These are phyloP conservation scores for Agrochola circellaris DNA, from an alignment of 2,888 invertebrate species.

Conservation along the genomic window DNA sequence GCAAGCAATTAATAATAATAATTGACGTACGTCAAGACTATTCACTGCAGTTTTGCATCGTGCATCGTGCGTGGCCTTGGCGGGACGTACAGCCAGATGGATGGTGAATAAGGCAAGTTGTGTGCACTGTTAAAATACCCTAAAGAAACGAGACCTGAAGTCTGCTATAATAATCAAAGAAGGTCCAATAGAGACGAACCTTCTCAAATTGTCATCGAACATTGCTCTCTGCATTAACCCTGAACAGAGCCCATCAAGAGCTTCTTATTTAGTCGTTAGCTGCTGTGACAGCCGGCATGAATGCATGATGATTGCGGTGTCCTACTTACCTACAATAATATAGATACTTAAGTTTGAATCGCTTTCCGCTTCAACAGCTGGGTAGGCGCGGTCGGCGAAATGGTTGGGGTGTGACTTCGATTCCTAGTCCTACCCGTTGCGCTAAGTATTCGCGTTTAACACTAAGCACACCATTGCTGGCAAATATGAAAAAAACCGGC, in stretches of 20 bases:
- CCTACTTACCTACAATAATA: neutral
- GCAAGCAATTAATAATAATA: no score
- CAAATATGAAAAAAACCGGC: no score
- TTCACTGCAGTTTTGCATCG: no score
- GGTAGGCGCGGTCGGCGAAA: neutral
- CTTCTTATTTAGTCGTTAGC: constrained; percentile 18
- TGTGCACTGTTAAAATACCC: no score
- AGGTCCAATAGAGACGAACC: neutral
- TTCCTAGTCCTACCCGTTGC: neutral
- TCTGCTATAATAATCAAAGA: no score
- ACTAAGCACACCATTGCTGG: no score
- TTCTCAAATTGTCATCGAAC: neutral
- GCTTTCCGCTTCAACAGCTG: neutral
- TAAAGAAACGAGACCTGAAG: no score
- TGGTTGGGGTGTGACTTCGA: neutral
- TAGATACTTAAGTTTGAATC: neutral
- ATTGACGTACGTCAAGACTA: no score
- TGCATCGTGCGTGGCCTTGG: no score
- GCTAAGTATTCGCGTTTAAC: no score
- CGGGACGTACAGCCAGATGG: no score
- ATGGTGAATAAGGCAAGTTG: no score
- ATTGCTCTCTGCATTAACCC: neutral
- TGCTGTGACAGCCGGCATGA: neutral
- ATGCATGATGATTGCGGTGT: neutral
- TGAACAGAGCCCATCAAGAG: neutral